A percentile compares a stretch with the other conserved stretches of the same genome.
phyloP scores from a whole-genome alignment of 2,797 vertebrate genomes.

The Mycteria americana region DNA sequence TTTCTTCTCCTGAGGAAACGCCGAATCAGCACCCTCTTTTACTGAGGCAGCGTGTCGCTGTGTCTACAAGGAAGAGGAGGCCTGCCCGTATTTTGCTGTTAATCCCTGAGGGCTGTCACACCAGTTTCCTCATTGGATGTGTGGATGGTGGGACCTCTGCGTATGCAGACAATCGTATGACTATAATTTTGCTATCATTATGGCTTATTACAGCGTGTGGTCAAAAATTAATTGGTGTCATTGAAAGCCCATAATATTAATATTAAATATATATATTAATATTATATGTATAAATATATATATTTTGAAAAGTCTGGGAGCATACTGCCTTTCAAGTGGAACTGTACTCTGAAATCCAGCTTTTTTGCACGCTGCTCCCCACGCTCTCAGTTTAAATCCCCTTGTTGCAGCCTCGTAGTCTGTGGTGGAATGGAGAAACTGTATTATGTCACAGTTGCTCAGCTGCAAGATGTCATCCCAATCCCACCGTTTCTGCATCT shows the following conservation, averaged over 20 bases:
- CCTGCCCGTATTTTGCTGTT: fast-evolving
- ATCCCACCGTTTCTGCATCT: fast-evolving
- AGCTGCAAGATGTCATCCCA: not conserved
- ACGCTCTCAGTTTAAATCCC: fast-evolving
- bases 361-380: fast-evolving
- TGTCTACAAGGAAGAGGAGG: too few relatives aligned
- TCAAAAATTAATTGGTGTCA: fast-evolving
- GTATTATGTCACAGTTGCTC: fast-evolving
- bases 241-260: not conserved
- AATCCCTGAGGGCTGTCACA: fast-evolving
- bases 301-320: not conserved
- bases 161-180: fast-evolving
- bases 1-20: not conserved
- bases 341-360: not conserved
- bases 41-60: fast-evolving
- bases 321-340: not conserved
- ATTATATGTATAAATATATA: too few relatives aligned
- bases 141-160: not conserved
- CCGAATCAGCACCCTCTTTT: fast-evolving
- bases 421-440: too few relatives aligned
- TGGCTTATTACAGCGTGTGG: fast-evolving
- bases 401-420: fast-evolving
- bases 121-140: fast-evolving
- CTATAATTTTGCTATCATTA: not conserved
- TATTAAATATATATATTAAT: too few relatives aligned